Evolutionary conservation across 1,140 invertebrate genomes (phyloP), one percentile per base, ranked within the genome.

Genomic region (Trichoplusia ni): DNA sequence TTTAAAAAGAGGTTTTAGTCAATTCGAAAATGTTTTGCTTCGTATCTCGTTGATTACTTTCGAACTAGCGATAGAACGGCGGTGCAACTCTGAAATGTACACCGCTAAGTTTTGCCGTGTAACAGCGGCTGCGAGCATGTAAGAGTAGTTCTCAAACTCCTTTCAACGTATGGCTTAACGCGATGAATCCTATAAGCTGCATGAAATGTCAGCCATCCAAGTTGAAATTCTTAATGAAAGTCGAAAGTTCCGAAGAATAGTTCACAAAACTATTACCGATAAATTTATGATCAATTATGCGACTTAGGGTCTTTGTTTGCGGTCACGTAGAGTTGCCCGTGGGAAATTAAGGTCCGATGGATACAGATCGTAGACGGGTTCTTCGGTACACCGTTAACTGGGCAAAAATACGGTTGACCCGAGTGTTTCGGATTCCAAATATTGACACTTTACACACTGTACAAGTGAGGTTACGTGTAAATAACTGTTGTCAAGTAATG

Each of bases 271-370:
- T 71, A 76, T 77, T 61, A 31, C 18, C 37, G 38, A 49, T 53
- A 42, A 71, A 77, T 74, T 78, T 73, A 69, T 66, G 47, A 77
- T 73, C 68, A 73, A 69, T 69, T 64, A 46, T 42, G 64, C 71
- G 70, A 77, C 66, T 76, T 75, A 67, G 67, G 62, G 59, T 35
- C 44, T 61, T 74, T 70, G 74, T 82, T 76, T 77, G 79, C 67
- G 75, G 68, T 73, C 70, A 64, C 64, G 66, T 59, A 56, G 42
- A 35, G 25, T 44, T 40, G 31, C 80, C 72, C 80, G 37, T 47
- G 77, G 80, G 77, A 82, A 82, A 82, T 82, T 79, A 76, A 64
- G 69, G 54, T 64, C 46, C 71, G 68, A 76, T 74, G 68, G 69
- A 73, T 73, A 72, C 75, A 80, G 72, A 74, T 73, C 65, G 64